A percentile compares a stretch with the other conserved stretches of the same genome.
Conservation (phyloP, 2,113 vertebrate species). For the Sorex araneus region DNA sequence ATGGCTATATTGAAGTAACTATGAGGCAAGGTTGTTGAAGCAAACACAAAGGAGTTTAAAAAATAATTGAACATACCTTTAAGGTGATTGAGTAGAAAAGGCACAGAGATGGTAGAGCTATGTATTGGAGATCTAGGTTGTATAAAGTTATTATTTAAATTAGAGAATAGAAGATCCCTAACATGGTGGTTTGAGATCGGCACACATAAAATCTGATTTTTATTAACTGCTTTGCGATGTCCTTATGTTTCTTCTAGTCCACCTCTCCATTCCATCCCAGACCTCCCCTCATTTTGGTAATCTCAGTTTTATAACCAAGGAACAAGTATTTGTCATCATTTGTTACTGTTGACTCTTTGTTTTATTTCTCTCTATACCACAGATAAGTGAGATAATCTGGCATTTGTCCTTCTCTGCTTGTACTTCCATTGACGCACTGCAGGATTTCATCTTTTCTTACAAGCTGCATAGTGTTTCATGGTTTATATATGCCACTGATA, state of each 20-base stretch:
- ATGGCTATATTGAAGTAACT: not conserved
- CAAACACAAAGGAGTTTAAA: not conserved
- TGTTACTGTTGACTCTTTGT: no score
- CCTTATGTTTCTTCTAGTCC: no score
- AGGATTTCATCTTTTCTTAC: no score
- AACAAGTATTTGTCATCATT: no score
- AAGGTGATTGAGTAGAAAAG: constrained; percentile 12
- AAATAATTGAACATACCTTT: constrained; percentile 10
- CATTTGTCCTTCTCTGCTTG: no score
- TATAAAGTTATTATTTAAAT: not conserved
- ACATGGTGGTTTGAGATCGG: not conserved
- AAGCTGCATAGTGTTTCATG: not conserved
- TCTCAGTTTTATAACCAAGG: no score
- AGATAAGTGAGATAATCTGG: no score
- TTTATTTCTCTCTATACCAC: no score
- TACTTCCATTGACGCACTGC: no score
- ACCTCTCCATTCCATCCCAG: no score
- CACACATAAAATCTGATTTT: not conserved
- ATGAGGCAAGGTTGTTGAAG: not conserved
- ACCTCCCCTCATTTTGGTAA: no score
- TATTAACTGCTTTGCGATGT: not conserved
- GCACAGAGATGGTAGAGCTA: not conserved
- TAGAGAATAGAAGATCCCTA: not conserved
- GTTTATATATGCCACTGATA: no score
- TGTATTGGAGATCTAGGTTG: not conserved